A percentile compares a stretch with the other conserved stretches of the same genome.
phyloP scores from a whole-genome alignment of 2,888 invertebrate genomes.

The Tortricodes alternella region DNA sequence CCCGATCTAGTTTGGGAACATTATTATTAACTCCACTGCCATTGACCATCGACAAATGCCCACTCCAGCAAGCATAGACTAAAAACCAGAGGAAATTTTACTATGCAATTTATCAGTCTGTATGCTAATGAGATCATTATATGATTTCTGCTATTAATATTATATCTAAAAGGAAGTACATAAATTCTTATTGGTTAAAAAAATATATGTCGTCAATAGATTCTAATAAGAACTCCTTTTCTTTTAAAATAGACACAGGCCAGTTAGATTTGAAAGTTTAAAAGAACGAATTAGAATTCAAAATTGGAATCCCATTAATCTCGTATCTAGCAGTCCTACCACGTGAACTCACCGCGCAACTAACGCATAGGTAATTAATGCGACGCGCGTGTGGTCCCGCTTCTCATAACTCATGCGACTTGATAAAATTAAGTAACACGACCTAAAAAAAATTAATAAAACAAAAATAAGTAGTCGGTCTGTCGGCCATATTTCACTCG shows the following conservation, averaged over 20 bases:
- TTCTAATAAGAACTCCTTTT: slow-evolving; percentile 14
- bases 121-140: slow-evolving; percentile 27
- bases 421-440: slow-evolving; percentile 82
- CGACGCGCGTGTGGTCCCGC: slow-evolving; percentile 76
- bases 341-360: slow-evolving; percentile 51
- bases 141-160: slow-evolving; percentile 18
- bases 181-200: slow-evolving; percentile 14
- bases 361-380: slow-evolving; percentile 73
- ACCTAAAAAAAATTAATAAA: slow-evolving; percentile 65
- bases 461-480: slow-evolving; percentile 76
- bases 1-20: slow-evolving; percentile 82
- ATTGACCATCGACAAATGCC: slow-evolving; percentile 55
- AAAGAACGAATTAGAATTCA: slow-evolving; percentile 34
- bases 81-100: slow-evolving; percentile 7
- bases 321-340: slow-evolving; percentile 32
- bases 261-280: slow-evolving; percentile 29
- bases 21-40: slow-evolving; percentile 76
- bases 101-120: slow-evolving; percentile 8
- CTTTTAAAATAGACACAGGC: slow-evolving; percentile 32
- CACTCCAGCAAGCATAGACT: slow-evolving; percentile 33
- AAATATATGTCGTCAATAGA: not conserved
- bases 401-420: slow-evolving; percentile 80
- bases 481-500: slow-evolving; percentile 77
- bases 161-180: slow-evolving; percentile 10
- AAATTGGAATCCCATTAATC: slow-evolving; percentile 38